These are phyloP conservation scores for Papilio gigon DNA, from an alignment of 2,888 invertebrate genomes.

Conservation along the genomic window DNA sequence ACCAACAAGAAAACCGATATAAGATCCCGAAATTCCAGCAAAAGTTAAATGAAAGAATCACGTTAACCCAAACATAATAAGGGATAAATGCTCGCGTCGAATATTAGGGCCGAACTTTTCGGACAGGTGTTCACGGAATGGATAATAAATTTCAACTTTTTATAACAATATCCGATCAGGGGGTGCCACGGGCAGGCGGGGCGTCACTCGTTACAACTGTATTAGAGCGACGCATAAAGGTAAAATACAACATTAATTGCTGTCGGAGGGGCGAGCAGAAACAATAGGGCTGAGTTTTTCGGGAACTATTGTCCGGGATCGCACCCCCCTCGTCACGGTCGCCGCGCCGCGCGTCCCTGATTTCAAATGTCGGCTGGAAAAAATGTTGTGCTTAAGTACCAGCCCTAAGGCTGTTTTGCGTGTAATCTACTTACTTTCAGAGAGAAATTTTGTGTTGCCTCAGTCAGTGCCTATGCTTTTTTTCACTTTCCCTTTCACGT, in stretches of 20 bases:
- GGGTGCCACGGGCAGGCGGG: slow-evolving; percentile 49
- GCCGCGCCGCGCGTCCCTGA: slow-evolving; percentile 54
- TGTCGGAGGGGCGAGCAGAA: slow-evolving; percentile 69
- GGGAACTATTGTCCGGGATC: slow-evolving; percentile 70
- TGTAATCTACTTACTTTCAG: slow-evolving; percentile 40
- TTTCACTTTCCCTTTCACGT: slow-evolving; percentile 4
- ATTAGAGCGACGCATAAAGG: slow-evolving; percentile 61
- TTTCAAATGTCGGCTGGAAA: slow-evolving; percentile 40
- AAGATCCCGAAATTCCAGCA: neutral
- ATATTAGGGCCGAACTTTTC: slow-evolving; percentile 27
- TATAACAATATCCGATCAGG: slow-evolving; percentile 41
- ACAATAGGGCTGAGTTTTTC: slow-evolving; percentile 65
- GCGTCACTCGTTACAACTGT: slow-evolving; percentile 49
- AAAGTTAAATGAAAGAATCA: slow-evolving; percentile 37
- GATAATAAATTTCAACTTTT: slow-evolving; percentile 45
- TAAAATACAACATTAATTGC: slow-evolving; percentile 79
- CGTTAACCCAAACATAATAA: slow-evolving; percentile 32
- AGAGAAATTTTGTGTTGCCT: slow-evolving; percentile 50
- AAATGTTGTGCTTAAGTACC: slow-evolving; percentile 35
- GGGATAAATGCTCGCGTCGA: slow-evolving; percentile 29
- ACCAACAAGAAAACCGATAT: slow-evolving; percentile 21
- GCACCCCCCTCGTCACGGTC: slow-evolving; percentile 68
- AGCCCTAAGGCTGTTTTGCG: slow-evolving; percentile 45
- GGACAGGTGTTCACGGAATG: slow-evolving; percentile 37
- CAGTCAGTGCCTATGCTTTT: slow-evolving; percentile 23